Evolutionary conservation across 64 coral and sea anemone genomes (phyloP), one percentile per base, ranked within the genome.

Genomic region (Catalaphyllia jardinei): DNA sequence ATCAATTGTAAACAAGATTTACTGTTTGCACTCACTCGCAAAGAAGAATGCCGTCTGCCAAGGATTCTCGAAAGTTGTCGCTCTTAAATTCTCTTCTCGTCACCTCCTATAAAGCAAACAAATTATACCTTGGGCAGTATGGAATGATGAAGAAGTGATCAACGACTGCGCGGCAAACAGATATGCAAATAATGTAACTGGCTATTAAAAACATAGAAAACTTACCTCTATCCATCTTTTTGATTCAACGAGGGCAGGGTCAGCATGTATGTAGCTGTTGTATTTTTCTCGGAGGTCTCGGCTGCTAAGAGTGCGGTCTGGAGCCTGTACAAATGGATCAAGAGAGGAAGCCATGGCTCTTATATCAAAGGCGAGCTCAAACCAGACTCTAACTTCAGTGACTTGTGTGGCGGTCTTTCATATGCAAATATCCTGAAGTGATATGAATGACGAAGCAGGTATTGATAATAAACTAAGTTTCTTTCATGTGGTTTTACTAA

Each of bases 171-270:
- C 74, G 7, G 31, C 6, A 12, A n/a, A 59, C 31, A 50, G 17
- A 15, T 29, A 62, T 31, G 55, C 78, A 80, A 80, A 80, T 19
- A 25, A 60, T 10, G 7, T 24, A 31, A 0, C 20, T 31, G 27
- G 25, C 51, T 55, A 12, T 69, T 11, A 54, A 54, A 57, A 57
- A 9, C 2, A 55, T 25, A 85, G 33, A 64, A 69, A 77, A 55
- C 79, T 38, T 75, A 92, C 90, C 90, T 92, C 90, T 33, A 92
- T 92, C 90, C 90, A 92, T 29, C 90, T 79, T 79, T 83, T 31
- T 18, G 83, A 84, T 72, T 92, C 90, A 20, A 87, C 46, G 2
- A 92, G 50, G 0, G 65, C 90, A 28, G 31, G 60, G 50, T 92
- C 90, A 12, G 62, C 25, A 27, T 87, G 87, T 24, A 92, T 87